Evolutionary conservation across 2,797 vertebrate genomes (phyloP), one percentile per base, ranked within the genome.

Genomic region (Linurgus olivaceus): DNA sequence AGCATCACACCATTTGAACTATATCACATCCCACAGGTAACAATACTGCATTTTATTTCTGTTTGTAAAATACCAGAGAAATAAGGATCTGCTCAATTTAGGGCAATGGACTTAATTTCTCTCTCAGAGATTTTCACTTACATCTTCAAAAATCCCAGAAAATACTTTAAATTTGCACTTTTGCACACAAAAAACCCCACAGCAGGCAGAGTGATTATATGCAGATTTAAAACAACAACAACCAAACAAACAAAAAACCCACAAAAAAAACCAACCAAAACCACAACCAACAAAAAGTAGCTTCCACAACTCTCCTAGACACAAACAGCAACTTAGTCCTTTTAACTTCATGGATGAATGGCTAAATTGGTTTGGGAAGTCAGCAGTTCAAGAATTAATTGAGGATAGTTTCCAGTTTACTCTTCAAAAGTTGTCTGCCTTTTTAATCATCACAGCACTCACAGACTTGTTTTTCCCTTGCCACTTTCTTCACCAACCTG

Each of bases 361-460:
- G 71, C 66, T 93, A 88, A 86, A 89, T 71, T 82, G 73, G 44
- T 81, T 78, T 86, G 75, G 52, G 72, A 95, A 92, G 68, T 72
- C 91, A 76, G 57, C 42, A 77, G 75, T 77, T 89, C 57, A 75
- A 62, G 74, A 89, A 23, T 65, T 85, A 91, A 89, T 11, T 89
- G 65, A 87, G 58, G 44, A 63, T 10, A 48, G 20, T 74, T 94
- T 86, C 47, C 52, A 96, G 68, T 82, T 79, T 85, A 29, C 38
- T 83, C 65, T 85, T 85, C 47, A 61, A 80, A 92, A 58, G 61
- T 62, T 51, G 20, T 23, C 57, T 71, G 40, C 23, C 42, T 86
- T 91, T 93, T 91, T 65, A 89, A 77, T 73, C 65, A 80, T n/a
- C 57, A 13, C 1, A 5, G 37, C 7, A 5, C 52, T 79, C 55